Evolutionary conservation across 2,797 vertebrate species (phyloP).

Genomic region (Okamejei kenojei): DNA sequence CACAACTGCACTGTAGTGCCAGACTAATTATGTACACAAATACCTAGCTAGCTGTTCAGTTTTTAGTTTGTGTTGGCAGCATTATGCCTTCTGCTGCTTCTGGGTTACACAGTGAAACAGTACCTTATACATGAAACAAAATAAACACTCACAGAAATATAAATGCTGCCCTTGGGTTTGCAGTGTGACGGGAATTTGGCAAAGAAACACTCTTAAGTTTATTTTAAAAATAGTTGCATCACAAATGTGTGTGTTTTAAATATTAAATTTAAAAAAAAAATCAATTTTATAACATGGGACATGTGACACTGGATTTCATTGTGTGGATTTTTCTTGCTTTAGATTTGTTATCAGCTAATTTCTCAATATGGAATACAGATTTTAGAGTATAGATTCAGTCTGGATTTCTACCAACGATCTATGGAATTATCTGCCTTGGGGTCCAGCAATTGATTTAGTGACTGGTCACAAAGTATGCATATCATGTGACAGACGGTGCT

Average conservation of each 20-base stretch:
- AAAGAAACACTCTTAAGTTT: background rate
- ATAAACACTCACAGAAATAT: slow-evolving; percentile 3
- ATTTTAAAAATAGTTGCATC: background rate
- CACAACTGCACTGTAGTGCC: background rate
- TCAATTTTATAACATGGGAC: background rate
- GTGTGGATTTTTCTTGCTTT: background rate
- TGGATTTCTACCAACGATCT: background rate
- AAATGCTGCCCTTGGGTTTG: too few relatives aligned
- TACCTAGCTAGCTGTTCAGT: background rate
- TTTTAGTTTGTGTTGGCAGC: slow-evolving; percentile 26
- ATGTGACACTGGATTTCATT: background rate
- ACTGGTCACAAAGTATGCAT: background rate
- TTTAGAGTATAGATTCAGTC: background rate
- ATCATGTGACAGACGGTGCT: background rate
- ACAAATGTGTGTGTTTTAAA: background rate
- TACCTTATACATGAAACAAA: background rate
- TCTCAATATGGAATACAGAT: background rate
- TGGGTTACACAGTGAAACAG: background rate
- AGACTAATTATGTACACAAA: background rate
- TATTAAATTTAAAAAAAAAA: background rate
- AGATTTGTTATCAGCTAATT: background rate
- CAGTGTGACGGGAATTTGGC: background rate
- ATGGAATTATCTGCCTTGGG: background rate
- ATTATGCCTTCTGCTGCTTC: background rate
- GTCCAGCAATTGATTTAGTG: background rate